Evolutionary conservation across 2,888 invertebrate species (phyloP).

Genomic region (Xestia xanthographa): DNA sequence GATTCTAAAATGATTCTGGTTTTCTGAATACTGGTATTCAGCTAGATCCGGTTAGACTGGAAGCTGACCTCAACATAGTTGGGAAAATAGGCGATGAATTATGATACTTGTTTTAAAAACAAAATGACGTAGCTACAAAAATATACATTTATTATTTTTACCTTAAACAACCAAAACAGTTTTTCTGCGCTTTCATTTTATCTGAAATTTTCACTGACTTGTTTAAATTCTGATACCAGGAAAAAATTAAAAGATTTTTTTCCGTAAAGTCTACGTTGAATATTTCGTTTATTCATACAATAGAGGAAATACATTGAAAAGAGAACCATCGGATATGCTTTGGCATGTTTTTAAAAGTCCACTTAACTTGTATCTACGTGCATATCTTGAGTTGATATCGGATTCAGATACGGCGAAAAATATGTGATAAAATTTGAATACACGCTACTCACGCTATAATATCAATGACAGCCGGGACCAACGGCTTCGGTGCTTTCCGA

Average conservation of each 20-base stretch:
- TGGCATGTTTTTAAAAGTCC: conserved; percentile 3
- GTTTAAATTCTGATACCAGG: not conserved
- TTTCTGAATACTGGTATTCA: not conserved
- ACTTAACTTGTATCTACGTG: not conserved
- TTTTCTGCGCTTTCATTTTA: not conserved
- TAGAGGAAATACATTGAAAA: not conserved
- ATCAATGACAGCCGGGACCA: not conserved
- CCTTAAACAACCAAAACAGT: not conserved
- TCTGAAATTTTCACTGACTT: not conserved
- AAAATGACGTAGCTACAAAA: not conserved
- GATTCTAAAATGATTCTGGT: too few relatives aligned
- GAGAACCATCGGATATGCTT: not conserved
- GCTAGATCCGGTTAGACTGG: not conserved
- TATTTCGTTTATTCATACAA: not conserved
- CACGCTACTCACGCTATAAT: not conserved
- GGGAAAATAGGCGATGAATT: not conserved
- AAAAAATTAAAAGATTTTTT: too few relatives aligned
- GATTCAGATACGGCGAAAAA: not conserved
- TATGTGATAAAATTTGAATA: not conserved
- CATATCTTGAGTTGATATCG: not conserved
- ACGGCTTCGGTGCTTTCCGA: not conserved
- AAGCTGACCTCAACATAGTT: not conserved
- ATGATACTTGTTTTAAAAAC: not conserved
- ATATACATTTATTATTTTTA: not conserved
- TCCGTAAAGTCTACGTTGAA: not conserved